A percentile compares a stretch with the other conserved stretches of the same genome.
Evolutionary conservation across 2,888 invertebrate species (phyloP).

Genomic region (Machimus rusticus): DNA sequence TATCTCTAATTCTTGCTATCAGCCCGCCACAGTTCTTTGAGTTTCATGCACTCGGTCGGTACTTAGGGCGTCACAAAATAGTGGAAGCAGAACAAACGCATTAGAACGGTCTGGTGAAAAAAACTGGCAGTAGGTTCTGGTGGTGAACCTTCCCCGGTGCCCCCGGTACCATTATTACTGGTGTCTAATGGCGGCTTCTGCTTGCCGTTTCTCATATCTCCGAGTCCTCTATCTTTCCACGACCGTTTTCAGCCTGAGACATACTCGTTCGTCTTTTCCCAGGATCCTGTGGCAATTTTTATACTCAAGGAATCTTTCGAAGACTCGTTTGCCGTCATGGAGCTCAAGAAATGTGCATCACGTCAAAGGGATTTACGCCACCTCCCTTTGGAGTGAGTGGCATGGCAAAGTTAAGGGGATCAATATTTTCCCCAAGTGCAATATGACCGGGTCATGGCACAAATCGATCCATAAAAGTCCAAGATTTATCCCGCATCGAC

Average conservation of each 20-base stretch:
- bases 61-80: background rate
- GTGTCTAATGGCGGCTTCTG: background rate
- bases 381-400: background rate
- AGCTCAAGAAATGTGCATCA: background rate
- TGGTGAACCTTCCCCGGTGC: background rate
- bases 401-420: background rate
- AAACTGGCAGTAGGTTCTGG: background rate
- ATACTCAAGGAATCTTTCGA: background rate
- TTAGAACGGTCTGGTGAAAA: constrained; percentile 3
- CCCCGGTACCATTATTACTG: constrained; percentile 7
- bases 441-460: background rate
- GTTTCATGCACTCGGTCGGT: constrained; percentile 21
- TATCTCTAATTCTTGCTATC: constrained; percentile 31
- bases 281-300: background rate
- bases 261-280: background rate
- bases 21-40: constrained; percentile 19
- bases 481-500: background rate
- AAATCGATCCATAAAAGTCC: background rate
- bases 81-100: constrained; percentile 10
- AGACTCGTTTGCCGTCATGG: background rate
- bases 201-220: constrained; percentile 5
- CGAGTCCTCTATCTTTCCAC: background rate
- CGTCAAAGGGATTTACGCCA: background rate
- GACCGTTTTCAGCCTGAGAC: background rate
- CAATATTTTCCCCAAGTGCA: background rate